Percentiles rank a stretch among this genome's conserved stretches.
Conservation (phyloP, 2,113 vertebrate genomes). For the Ramphastos sulfuratus region DNA sequence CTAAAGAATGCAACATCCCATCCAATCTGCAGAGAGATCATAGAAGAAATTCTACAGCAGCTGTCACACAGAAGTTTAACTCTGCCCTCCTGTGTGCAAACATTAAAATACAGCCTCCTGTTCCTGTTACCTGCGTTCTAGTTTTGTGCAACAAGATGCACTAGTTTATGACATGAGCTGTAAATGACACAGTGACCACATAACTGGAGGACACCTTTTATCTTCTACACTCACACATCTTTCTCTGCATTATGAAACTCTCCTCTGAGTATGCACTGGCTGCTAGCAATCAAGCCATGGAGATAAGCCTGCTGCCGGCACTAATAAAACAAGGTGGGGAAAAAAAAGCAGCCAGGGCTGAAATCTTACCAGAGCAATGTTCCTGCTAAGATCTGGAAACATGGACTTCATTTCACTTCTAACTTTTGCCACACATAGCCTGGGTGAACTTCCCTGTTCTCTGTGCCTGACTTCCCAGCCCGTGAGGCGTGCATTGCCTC, state of each 20-base stretch:
- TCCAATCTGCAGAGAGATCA: background rate
- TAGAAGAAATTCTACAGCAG: background rate
- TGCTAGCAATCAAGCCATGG: background rate
- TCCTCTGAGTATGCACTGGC: background rate
- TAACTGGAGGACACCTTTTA: background rate
- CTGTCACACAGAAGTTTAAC: background rate
- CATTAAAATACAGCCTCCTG: background rate
- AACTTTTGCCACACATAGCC: fast-evolving
- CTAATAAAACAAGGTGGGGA: background rate
- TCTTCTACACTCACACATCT: background rate
- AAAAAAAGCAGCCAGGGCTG: background rate
- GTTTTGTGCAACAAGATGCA: background rate
- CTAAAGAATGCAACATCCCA: background rate
- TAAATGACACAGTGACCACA: background rate
- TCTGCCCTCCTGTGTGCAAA: slow-evolving; percentile 51
- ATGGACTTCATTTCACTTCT: background rate
- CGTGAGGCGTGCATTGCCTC: background rate
- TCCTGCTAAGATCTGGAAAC: background rate
- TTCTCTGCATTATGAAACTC: background rate
- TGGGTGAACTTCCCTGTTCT: background rate
- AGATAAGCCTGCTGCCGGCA: background rate
- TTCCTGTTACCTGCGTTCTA: background rate
- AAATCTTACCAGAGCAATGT: background rate
- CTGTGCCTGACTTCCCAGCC: background rate
- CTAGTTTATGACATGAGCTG: background rate